phyloP scores from a whole-genome alignment of 2,888 invertebrate genomes.

The Sarcophaga carnaria region DNA sequence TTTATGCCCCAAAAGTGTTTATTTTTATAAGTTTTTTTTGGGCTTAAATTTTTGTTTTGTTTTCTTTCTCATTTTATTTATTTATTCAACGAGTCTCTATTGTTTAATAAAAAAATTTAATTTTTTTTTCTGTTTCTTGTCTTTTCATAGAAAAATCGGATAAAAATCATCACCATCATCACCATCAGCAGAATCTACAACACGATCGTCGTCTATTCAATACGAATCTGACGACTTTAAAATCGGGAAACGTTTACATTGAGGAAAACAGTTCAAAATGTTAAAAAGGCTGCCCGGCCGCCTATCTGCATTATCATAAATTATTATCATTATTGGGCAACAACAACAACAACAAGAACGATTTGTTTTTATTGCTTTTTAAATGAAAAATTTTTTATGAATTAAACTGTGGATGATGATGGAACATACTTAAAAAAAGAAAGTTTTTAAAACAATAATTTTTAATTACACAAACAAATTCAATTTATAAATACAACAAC shows the following conservation, averaged over 20 bases:
- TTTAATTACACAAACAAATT: no score
- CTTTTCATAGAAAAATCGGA: constrained; percentile 74
- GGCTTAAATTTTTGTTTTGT: constrained; percentile 25
- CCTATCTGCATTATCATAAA: no score
- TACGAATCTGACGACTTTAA: constrained; percentile 75
- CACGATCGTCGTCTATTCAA: constrained; percentile 76
- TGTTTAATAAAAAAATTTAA: neutral
- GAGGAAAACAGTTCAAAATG: constrained; percentile 80
- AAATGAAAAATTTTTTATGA: no score
- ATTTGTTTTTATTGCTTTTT: no score
- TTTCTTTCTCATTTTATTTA: constrained; percentile 31
- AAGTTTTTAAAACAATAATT: no score
- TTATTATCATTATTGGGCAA: no score
- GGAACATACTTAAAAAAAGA: no score
- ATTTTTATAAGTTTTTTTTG: constrained; percentile 34
- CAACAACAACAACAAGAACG: no score
- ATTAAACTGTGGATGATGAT: no score
- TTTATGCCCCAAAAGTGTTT: neutral
- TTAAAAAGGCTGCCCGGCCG: constrained; percentile 67
- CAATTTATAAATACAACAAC: no score
- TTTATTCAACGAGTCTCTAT: constrained; percentile 42
- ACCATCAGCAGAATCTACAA: constrained; percentile 49
- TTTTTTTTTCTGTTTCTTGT: neutral
- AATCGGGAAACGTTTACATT: constrained; percentile 81
- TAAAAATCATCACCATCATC: constrained; percentile 72